These are phyloP conservation scores for Heliconius nattereri DNA, from an alignment of 1,140 invertebrate species.

Conservation along the genomic window DNA sequence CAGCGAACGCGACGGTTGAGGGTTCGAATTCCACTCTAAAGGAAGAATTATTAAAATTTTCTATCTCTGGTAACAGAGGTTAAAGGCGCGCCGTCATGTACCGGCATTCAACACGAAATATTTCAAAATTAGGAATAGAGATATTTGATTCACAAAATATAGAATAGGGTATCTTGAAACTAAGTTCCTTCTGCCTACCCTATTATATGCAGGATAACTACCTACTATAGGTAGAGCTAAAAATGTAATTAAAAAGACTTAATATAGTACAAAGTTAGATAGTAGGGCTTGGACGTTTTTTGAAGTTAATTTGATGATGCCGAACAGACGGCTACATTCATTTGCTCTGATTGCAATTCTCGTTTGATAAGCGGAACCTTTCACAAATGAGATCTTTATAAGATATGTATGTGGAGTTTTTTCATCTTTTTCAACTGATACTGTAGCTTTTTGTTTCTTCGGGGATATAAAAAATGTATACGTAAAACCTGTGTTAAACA, in stretches of 20 bases:
- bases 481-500: not conserved
- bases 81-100: no score
- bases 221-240: no score
- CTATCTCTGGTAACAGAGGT: no score
- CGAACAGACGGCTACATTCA: conserved; percentile 49
- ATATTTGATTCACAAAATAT: no score
- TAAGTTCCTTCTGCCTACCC: no score
- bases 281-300: conserved; percentile 45
- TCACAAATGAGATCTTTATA: conserved; percentile 17
- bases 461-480: not conserved
- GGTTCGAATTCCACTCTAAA: no score
- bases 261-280: not conserved
- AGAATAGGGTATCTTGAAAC: no score
- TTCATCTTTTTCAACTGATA: not conserved
- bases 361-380: conserved; percentile 32
- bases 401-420: not conserved
- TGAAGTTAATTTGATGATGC: conserved; percentile 52
- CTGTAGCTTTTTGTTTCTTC: not conserved
- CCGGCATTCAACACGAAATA: no score
- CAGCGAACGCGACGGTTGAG: no score
- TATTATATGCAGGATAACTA: no score
- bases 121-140: no score
- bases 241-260: not conserved
- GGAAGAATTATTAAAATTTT: no score
- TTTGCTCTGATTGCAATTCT: conserved; percentile 59